These are phyloP conservation scores for Parasteatoda lunata DNA, from an alignment of 2,888 invertebrate genomes.

Conservation along the genomic window DNA sequence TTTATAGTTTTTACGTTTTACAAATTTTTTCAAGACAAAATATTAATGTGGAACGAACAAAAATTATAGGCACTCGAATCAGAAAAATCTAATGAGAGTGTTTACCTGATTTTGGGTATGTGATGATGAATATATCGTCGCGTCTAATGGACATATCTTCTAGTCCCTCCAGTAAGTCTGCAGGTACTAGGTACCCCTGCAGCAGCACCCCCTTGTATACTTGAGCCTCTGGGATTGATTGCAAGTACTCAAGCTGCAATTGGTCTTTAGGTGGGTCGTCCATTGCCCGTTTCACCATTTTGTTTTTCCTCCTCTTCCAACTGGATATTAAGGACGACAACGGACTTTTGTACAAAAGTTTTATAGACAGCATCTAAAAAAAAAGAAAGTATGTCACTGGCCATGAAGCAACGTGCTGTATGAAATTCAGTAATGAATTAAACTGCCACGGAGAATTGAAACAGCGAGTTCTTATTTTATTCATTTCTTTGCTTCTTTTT, in stretches of 20 bases:
- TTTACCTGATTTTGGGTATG: constrained; percentile 90
- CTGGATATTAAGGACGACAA: constrained; percentile 48
- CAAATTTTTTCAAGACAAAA: too few relatives aligned
- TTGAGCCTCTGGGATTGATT: constrained; percentile 68
- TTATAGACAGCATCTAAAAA: constrained; percentile 63
- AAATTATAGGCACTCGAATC: too few relatives aligned
- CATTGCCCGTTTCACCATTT: constrained; percentile 22
- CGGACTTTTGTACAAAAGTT: constrained; percentile 58
- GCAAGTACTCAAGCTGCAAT: constrained; percentile 59
- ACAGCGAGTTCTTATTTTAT: too few relatives aligned
- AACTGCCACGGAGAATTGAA: too few relatives aligned
- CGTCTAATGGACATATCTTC: constrained; percentile 81
- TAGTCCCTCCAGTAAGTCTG: constrained; percentile 61
- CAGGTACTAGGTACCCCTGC: constrained; percentile 69
- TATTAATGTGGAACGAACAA: too few relatives aligned
- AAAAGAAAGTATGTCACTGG: not conserved
- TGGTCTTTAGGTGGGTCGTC: constrained; percentile 48
- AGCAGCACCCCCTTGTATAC: constrained; percentile 66
- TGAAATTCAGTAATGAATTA: too few relatives aligned
- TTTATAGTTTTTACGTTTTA: too few relatives aligned
- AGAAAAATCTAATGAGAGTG: too few relatives aligned
- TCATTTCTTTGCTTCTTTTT: too few relatives aligned
- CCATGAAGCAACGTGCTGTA: too few relatives aligned
- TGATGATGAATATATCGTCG: constrained; percentile 89
- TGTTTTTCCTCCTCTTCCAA: constrained; percentile 22